Base-by-base conservation (phyloP, 2,797 vertebrate species). In the Distichodus sexfasciatus region DNA sequence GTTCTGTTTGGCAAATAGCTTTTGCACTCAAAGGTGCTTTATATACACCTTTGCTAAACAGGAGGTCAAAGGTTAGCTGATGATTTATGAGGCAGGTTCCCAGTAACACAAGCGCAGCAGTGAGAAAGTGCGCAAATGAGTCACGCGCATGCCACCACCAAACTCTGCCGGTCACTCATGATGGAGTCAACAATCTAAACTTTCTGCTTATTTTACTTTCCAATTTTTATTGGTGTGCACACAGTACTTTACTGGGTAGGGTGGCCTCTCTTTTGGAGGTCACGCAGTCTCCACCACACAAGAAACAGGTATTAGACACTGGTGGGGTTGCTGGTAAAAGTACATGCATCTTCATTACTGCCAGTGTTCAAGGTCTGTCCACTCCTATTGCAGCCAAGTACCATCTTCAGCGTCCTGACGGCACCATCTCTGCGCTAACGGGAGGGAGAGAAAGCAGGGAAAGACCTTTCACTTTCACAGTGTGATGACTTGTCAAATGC, bases 321-420 rank as follows among this genome's bases (percentile, higher is more conserved):
- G 31, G 6, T 10, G 24, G 21, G 31, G 26, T 64, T 8, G 14
- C 23, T 19, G 33, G 35, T 28, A 58, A 70, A 57, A 43, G 47
- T 54, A 8, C 40, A 48, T 72, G 41, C 44, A 72, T 69, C 53
- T 67, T 72, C 65, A 72, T 72, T 66, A 69, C 15, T 47, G 23
- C 14, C 15, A 14, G 23, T 48, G 17, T 60, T 29, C 40, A 44
- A 44, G 46, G 26, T 28, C 29, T 69, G 43, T 43, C 46, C 44
- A 57, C 17, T 29, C 19, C n/a, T 44, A 38, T 53, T n/a, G 21
- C n/a, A 26, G 33, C 50, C 28, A 3, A 6, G 28, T 4, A 15
- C 28, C 26, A 8, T 4, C 58, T 2, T 63, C 10, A 4, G 21
- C 19, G 36, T 38, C 38, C 6, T 40, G 11, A 40, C 6, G 29